Evolutionary conservation across 2,113 vertebrate genomes (phyloP), one percentile per base, ranked within the genome.

Genomic region (Myotis yumanensis): DNA sequence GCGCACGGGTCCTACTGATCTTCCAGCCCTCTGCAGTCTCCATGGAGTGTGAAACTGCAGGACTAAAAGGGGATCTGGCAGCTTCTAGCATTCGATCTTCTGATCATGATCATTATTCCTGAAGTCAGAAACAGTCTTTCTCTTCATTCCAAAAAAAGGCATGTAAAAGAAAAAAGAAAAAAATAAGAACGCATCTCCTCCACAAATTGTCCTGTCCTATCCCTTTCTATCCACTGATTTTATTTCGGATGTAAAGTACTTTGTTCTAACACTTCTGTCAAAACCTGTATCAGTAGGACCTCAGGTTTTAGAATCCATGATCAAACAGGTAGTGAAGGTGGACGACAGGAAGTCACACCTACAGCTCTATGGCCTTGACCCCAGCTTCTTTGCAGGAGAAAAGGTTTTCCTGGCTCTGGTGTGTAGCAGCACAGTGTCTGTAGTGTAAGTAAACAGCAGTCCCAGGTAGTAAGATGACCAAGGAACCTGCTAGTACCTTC

Each of bases 101-200:
- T 82, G 9, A 30, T 75, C 43, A 46, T 28, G 14, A 71, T 71
- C 25, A 25, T 90, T 32, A 80, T 71, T 66, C 43, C 72, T 76
- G 62, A 64, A 59, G 25, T 83, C 69, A 92, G 35, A 97, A 90
- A 75, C 30, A 64, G 66, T 73, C 28, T 69, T 64, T 46, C n/a
- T 69, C 86, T 86, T 46, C 46, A 48, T 75, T 25, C n/a, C 32
- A 28, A 85, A 52, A 75, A 35, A 11, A 22, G 23, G 57, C 80
- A 32, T 11, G 3, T 57, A 30, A 83, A 14, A n/a, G 82, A 23
- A 40, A 30, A 83, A 14, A n/a, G 82, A 23, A 40, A 66, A 30
- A 68, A 93, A 12, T 2, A 9, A 54, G 1, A 72, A 72, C 22
- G 4, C 6, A n/a, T 4, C 14, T 43, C 22, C 32, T 92, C 32